Evolutionary conservation across 2,797 vertebrate genomes (phyloP).

Genomic region (Notolabrus celidotus): DNA sequence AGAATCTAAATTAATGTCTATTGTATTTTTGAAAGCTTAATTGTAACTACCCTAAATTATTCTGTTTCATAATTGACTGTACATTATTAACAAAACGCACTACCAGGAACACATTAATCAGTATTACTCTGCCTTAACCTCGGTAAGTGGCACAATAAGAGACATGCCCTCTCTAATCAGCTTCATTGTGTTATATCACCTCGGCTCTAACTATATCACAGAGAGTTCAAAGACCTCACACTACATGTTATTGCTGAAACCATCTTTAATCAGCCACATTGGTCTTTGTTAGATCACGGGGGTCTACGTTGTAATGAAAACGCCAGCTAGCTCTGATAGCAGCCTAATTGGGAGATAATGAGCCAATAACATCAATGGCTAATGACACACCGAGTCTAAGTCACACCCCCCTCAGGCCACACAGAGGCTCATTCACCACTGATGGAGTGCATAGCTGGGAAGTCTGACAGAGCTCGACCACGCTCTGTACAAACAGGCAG

Average conservation of each 20-base stretch:
- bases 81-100: slow-evolving; percentile 71
- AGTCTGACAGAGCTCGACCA: slow-evolving; percentile 73
- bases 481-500: slow-evolving; percentile 75
- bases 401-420: slow-evolving; percentile 81
- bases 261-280: slow-evolving; percentile 81
- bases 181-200: slow-evolving; percentile 81
- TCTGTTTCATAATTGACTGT: slow-evolving; percentile 73
- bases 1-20: slow-evolving; percentile 60
- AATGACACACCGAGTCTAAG: slow-evolving; percentile 82
- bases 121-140: slow-evolving; percentile 80
- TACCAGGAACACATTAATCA: slow-evolving; percentile 76
- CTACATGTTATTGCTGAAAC: slow-evolving; percentile 80
- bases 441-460: slow-evolving; percentile 75
- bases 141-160: slow-evolving; percentile 81
- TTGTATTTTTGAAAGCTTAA: slow-evolving; percentile 68
- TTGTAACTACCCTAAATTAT: slow-evolving; percentile 61
- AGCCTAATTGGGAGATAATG: slow-evolving; percentile 85
- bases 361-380: slow-evolving; percentile 86
- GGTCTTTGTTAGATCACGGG: slow-evolving; percentile 81
- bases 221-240: slow-evolving; percentile 81
- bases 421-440: slow-evolving; percentile 77
- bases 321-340: slow-evolving; percentile 82
- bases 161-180: slow-evolving; percentile 82
- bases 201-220: slow-evolving; percentile 79
- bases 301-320: slow-evolving; percentile 82